These are phyloP conservation scores for Trissonchulus latispiculum DNA, from an alignment of 2,888 invertebrate genomes.

Conservation along the genomic window DNA sequence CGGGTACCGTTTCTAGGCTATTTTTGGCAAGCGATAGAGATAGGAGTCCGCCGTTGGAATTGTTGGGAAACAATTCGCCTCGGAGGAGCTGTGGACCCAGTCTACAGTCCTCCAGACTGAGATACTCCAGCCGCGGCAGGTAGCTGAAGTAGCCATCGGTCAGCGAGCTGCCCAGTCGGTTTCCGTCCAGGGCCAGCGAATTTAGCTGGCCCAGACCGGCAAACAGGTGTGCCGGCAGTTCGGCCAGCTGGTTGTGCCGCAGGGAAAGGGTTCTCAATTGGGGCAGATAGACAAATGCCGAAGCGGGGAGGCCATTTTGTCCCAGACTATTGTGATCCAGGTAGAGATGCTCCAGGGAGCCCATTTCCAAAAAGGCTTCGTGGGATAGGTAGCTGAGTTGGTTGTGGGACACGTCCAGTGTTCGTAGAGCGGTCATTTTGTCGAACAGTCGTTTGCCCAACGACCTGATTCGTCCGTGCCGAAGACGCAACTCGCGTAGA, in stretches of 20 bases:
- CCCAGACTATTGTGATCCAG: not conserved
- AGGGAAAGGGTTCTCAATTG: not conserved
- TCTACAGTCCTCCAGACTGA: not conserved
- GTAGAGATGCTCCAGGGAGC: not conserved
- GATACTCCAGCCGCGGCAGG: not conserved
- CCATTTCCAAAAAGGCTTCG: not conserved
- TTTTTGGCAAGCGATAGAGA: not conserved
- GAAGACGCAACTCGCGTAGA: not conserved
- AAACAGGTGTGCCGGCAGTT: not conserved
- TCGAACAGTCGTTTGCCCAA: constrained; percentile 11
- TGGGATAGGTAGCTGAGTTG: not conserved
- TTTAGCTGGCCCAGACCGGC: not conserved
- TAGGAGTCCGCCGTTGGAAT: not conserved
- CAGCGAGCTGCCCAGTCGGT: not conserved
- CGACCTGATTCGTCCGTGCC: constrained; percentile 1
- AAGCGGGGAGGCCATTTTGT: not conserved
- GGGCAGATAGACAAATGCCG: not conserved
- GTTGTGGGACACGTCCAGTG: constrained; percentile 6
- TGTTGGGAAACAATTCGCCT: not conserved
- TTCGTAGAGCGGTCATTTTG: not conserved
- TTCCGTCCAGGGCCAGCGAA: not conserved
- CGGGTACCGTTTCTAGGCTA: not conserved
- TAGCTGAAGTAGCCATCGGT: not conserved
- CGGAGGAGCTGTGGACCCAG: not conserved
- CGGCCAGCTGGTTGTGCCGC: not conserved